Base-by-base conservation (phyloP, 2,797 vertebrate species). In the Crax fasciolata region DNA sequence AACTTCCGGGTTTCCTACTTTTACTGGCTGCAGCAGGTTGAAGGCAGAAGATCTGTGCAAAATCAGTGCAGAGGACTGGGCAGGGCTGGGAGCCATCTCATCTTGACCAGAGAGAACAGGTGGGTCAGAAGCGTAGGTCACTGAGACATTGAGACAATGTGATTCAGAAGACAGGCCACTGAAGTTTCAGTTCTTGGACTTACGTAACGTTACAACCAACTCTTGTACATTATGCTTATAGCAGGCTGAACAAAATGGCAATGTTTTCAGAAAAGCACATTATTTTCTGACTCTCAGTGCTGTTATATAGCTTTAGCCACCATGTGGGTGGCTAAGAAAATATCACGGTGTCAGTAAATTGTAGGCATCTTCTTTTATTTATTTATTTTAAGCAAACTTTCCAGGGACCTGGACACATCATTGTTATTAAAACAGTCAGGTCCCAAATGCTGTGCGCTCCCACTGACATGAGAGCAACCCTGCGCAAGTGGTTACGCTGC, bases 61-160 rank as follows among this genome's bases (percentile, higher is more conserved):
- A 35, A 65, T 61, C 46, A 87, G 27, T 13, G 15, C 41, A 55
- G 10, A 24, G 13, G 8, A 17, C 1, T 0, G 30, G 5, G 11
- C 16, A 73, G 28, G 43, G 17, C 16, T 61, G 49, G 61, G 52
- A 71, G 10, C 20, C 35, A 41, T 10, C 0, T 2, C 0, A 0
- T 9, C 3, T 3, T 54, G 32, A 21, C 35, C 44, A 46, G 48
- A 54, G 35, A 39, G 9, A 54, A 8, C 2, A 1, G 11, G 7
- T 20, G 6, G 17, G 7, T 48, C 35, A 74, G 62, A 41, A 51
- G 10, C 0, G 0, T 41, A 46, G 2, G 13, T 46, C 51, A 16
- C n/a, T 1, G 0, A 28, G 21, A 39, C 19, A 11, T 48, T 38
- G 18, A 52, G 38, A 5, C 11, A 30, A 1, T 49, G n/a, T 52